Base-by-base conservation (phyloP, 2,113 vertebrate genomes). In the Crypturellus undulatus region DNA sequence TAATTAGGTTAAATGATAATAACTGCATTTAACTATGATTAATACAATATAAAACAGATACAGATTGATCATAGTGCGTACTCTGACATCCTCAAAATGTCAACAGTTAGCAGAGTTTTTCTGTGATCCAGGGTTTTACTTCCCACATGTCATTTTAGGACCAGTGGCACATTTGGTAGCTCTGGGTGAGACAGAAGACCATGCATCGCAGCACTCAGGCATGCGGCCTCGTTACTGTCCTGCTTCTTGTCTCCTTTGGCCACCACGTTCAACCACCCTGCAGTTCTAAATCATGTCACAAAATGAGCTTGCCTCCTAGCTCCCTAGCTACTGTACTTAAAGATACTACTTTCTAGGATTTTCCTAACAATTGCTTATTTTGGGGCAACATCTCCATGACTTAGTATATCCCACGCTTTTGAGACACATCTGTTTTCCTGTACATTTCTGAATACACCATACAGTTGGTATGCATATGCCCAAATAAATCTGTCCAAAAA, bases 401-500 rank as follows among this genome's bases (percentile, higher is more conserved):
- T 80, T 79, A 67, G 36, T 25, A 12, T 56, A 24, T 60, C 82
- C 79, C 76, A 90, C 14, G 18, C 64, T 88, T 93, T 86, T 51
- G 18, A 90, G 88, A 90, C 72, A 88, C 51, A 42, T 79, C 75
- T 82, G 75, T 83, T 92, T 92, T 91, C 70, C 70, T 84, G 42
- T 60, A 65, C 62, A 0, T 68, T 43, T 72, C 67, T 67, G 49
- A 93, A 88, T n/a, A 64, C 45, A 86, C 25, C 60, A 75, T 24
- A 56, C 72, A 78, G 42, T 72, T 75, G 77, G 76, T 68, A 86
- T 2, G 4, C 79, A 92, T 78, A 94, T 71, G 79, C 36, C 65
- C 69, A 86, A 80, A 88, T 30, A 78, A 93, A 93, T 71, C 64
- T 90, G 47, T 86, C 83, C 88, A 89, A 86, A 85, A 71, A 78